Evolutionary conservation across 2,113 vertebrate species (phyloP), one percentile per base, ranked within the genome.

Genomic region (Nibea albiflora): DNA sequence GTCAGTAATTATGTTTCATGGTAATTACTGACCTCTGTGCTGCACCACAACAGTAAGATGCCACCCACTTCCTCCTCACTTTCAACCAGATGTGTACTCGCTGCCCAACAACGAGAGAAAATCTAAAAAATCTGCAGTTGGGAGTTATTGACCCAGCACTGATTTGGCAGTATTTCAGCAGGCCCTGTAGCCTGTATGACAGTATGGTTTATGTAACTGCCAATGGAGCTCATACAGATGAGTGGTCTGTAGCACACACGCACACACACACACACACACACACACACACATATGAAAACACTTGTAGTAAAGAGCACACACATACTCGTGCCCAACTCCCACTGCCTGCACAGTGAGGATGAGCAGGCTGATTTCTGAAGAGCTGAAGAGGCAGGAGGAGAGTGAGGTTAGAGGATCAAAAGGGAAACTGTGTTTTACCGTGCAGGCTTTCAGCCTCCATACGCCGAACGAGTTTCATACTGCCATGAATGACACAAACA

Each of bases 121-220:
- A 85, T 67, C 54, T 26, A 17, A 78, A 89, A 90, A 82, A 76
- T 80, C 70, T 81, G 71, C 84, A 84, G 84, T 35, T 44, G 62
- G 57, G 85, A 87, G 80, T 87, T 90, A 85, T 90, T 91, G 92
- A 93, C 88, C 90, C 85, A 81, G 87, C 84, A 87, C 88, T 85
- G 88, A 87, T 92, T 87, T 89, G 88, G 80, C 84, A 80, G 61
- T 73, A 76, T 85, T 91, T 91, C 87, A 88, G 57, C 49, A 72
- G 52, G 75, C 85, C 91, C 88, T 76, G 83, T 73, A 80, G 89
- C 88, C 80, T 71, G 83, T 72, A 88, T 90, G 92, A 89, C 90
- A 85, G 82, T 85, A 85, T 89, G 85, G 74, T 91, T 92, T 93
- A 93, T 90, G 90, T 93, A 93, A 93, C 87, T 81, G 85, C 86